phyloP scores from a whole-genome alignment of 2,113 vertebrate species.

The Rhinopithecus roxellana region DNA sequence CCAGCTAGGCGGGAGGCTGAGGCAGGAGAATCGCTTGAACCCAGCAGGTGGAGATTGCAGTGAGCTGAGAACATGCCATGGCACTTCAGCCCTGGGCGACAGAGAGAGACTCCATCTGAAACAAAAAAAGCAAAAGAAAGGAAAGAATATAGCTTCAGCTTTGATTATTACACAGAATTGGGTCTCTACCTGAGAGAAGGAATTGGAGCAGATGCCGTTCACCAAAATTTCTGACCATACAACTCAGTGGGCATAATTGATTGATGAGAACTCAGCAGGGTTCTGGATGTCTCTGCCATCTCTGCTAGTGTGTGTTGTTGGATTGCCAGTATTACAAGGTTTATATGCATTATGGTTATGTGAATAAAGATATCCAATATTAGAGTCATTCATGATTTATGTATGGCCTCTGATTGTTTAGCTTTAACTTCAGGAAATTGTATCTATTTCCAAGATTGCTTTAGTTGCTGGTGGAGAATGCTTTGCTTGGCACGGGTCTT shows the following conservation, averaged over 20 bases:
- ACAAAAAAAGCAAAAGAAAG: neutral
- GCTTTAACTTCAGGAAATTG: neutral
- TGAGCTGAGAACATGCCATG: too few species aligned
- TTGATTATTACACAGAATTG: neutral
- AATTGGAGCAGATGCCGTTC: neutral
- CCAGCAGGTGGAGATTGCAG: too few species aligned
- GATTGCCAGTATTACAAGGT: neutral
- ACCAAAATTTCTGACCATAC: neutral
- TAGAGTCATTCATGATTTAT: neutral
- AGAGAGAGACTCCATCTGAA: too few species aligned
- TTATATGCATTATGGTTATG: neutral
- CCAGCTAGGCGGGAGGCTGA: too few species aligned
- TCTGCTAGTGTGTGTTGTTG: neutral
- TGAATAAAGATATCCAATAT: neutral
- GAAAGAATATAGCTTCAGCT: neutral
- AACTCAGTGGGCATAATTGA: neutral
- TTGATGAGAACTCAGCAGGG: neutral
- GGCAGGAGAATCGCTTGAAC: too few species aligned
- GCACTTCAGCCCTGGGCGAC: too few species aligned
- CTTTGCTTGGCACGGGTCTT: neutral
- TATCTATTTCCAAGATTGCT: neutral
- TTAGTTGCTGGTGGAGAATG: neutral
- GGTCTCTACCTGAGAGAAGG: neutral
- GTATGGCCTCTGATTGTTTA: neutral
- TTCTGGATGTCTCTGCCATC: neutral